Percentiles rank a stretch among this genome's conserved stretches.
These are phyloP conservation scores for Odontesthes bonariensis DNA, from an alignment of 2,113 vertebrate genomes.

Conservation along the genomic window DNA sequence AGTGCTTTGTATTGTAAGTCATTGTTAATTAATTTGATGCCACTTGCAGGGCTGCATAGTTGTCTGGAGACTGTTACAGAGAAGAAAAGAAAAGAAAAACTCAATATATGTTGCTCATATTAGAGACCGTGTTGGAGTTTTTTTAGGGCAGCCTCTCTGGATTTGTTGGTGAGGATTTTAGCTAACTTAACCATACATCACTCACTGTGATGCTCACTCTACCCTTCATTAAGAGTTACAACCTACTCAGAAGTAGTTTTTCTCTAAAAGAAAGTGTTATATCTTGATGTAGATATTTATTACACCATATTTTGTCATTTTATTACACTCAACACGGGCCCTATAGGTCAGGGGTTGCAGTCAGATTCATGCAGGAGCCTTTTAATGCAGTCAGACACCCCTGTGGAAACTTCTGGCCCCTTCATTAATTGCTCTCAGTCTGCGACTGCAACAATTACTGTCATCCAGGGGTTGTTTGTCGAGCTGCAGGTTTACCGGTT, in stretches of 20 bases:
- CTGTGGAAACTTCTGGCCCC: conserved; percentile 74
- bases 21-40: conserved; percentile 84
- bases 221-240: neutral
- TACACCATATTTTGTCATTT: neutral
- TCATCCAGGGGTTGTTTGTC: conserved; percentile 73
- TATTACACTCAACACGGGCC: neutral
- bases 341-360: conserved; percentile 49
- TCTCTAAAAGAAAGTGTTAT: too few species aligned
- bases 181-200: conserved; percentile 1
- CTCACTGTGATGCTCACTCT: neutral
- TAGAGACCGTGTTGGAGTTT: conserved; percentile 15
- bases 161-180: conserved; percentile 13
- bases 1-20: conserved; percentile 83
- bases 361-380: conserved; percentile 34
- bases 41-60: conserved; percentile 72
- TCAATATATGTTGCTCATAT: neutral
- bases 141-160: neutral
- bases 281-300: too few species aligned
- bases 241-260: too few species aligned
- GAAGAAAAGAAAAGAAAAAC: conserved; percentile 38
- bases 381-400: conserved; percentile 68
- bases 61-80: conserved; percentile 51
- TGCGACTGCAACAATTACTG: conserved; percentile 75
- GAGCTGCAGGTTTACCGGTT: conserved; percentile 73
- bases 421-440: conserved; percentile 69